These are phyloP conservation scores for Pachypanchax playfairii DNA, from an alignment of 2,113 vertebrate species.

Conservation along the genomic window DNA sequence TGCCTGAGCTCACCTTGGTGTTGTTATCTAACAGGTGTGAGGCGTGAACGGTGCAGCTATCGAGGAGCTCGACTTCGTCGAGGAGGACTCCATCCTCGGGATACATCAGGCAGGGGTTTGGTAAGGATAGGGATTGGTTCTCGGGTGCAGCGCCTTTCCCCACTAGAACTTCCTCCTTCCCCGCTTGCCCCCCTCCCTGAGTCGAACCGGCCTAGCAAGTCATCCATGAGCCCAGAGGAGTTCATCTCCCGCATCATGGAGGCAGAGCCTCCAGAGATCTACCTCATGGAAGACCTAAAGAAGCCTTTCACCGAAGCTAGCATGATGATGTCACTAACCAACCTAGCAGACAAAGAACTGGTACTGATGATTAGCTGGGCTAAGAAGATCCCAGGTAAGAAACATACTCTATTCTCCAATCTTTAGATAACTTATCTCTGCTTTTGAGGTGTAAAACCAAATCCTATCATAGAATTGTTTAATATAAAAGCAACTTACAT, in stretches of 20 bases:
- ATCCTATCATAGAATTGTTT: too few species aligned
- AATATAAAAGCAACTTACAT: too few species aligned
- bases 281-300: conserved; percentile 86
- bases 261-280: conserved; percentile 91
- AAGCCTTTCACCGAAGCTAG: conserved; percentile 92
- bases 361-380: conserved; percentile 99
- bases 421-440: neutral
- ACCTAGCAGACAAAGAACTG: conserved; percentile 94
- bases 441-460: neutral
- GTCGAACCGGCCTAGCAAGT: conserved; percentile 62
- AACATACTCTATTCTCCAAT: neutral
- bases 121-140: conserved; percentile 49
- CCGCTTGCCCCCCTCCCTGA: conserved; percentile 19
- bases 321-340: conserved; percentile 98
- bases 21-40: conserved; percentile 79
- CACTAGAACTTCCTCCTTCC: conserved; percentile 64
- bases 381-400: conserved; percentile 93
- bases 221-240: conserved; percentile 85
- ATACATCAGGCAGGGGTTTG: conserved; percentile 54
- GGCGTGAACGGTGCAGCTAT: conserved; percentile 90
- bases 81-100: conserved; percentile 72
- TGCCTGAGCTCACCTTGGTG: too few species aligned
- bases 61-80: conserved; percentile 83
- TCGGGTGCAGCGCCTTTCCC: conserved; percentile 60
- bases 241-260: conserved; percentile 90